Evolutionary conservation across 2,888 invertebrate genomes (phyloP), one percentile per base, ranked within the genome.

Genomic region (Odontomyia ornata): DNA sequence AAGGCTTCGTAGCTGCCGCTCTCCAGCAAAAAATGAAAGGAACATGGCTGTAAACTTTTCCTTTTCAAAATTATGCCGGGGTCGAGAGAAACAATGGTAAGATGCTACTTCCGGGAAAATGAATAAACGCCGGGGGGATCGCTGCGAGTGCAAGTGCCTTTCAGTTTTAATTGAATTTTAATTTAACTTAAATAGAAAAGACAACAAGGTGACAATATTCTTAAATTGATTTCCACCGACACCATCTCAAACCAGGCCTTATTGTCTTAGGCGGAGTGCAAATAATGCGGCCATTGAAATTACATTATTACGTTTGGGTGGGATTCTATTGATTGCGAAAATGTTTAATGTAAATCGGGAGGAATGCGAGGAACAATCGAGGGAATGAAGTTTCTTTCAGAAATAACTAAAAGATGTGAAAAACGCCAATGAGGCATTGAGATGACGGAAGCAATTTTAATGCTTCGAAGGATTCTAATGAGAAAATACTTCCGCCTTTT

Each of bases 101-200:
- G 43, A 69, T 56, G 56, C 57, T 18, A 13, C 18, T 56, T 13
- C n/a, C 52, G 36, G 36, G 36, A 36, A 9, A 36, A 3, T 36
- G 36, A 36, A 36, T 9, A 36, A 36, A 36, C 36, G 36, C 4
- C 13, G 13, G 15, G 13, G 18, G 3, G 52, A 3, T 52, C 15
- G 52, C 3, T 4, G 52, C 3, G 52, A 52, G 15, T 4, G 52
- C 18, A 52, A 52, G 52, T 52, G 15, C 23, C 72, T 72, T 57
- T 72, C 72, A 72, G 56, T 56, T 56, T 56, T 72, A 72, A 56
- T 72, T 72, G 72, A 72, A 72, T 72, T 72, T 72, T 72, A 72
- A 72, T 72, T 72, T 28, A 56, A 56, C 28, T 56, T 72, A 57
- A 52, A 52, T 25, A n/a, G 36, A 21, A 72, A 30, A 21, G 72